Evolutionary conservation across 2,113 vertebrate genomes (phyloP).

Genomic region (Calyptomena viridis): DNA sequence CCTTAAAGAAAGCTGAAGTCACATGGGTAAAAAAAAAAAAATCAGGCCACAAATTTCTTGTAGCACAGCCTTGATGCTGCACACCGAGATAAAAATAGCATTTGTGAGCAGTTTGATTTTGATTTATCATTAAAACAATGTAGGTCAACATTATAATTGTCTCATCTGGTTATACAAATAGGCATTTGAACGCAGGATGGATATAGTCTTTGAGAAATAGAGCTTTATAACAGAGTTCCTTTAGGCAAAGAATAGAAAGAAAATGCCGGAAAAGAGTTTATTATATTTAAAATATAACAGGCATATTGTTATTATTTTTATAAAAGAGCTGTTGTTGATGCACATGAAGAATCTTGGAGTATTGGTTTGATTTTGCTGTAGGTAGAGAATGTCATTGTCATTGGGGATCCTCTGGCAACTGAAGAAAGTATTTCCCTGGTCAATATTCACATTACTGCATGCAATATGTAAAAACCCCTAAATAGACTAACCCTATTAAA

Average conservation of each 20-base stretch:
- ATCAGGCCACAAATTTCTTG: not conserved
- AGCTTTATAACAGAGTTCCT: not conserved
- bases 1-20: not conserved
- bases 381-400: not conserved
- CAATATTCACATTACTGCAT: not conserved
- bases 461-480: not conserved
- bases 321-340: not conserved
- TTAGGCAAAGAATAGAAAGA: not conserved
- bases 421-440: not conserved
- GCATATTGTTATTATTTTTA: not conserved
- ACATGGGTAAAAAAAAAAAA: not conserved
- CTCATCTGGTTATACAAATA: not conserved
- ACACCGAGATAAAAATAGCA: not conserved
- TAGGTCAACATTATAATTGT: not conserved
- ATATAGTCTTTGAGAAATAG: not conserved
- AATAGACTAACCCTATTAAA: not conserved
- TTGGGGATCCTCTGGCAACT: not conserved
- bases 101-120: not conserved
- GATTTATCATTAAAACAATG: not conserved
- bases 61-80: not conserved
- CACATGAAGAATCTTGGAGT: not conserved
- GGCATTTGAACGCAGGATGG: not conserved
- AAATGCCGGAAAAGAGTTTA: not conserved
- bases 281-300: not conserved
- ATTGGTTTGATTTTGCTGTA: not conserved